A percentile compares a stretch with the other conserved stretches of the same genome.
phyloP scores from a whole-genome alignment of 1,140 invertebrate species.

The Trichonephila inaurata region DNA sequence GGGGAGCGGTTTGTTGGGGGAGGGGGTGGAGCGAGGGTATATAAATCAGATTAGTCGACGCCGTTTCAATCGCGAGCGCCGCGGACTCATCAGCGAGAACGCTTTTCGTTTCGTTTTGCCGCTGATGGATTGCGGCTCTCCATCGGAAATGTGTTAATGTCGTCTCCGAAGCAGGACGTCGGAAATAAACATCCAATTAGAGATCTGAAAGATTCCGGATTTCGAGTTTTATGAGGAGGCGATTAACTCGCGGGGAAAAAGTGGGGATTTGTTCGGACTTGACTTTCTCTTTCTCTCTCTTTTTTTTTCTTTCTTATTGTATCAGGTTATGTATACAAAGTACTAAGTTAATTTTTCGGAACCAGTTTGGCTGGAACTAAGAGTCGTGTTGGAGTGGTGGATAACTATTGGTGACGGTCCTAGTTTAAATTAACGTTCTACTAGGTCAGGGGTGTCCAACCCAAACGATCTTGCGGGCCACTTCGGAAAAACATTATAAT shows the following conservation, averaged over 20 bases:
- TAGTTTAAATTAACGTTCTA: no score
- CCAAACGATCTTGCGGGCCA: no score
- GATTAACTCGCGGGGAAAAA: conserved; percentile 1
- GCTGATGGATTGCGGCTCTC: conserved; percentile 41
- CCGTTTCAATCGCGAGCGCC: background rate
- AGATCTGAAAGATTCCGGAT: background rate
- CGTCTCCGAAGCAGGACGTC: background rate
- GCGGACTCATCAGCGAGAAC: background rate
- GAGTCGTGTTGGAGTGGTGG: no score
- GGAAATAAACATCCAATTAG: conserved; percentile 41
- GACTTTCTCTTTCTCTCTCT: background rate
- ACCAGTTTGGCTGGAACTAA: no score
- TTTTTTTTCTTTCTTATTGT: no score
- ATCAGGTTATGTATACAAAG: no score
- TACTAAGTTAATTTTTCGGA: no score
- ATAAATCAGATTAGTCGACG: conserved; percentile 67
- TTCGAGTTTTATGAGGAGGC: background rate
- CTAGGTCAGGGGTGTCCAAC: no score
- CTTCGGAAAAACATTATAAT: no score
- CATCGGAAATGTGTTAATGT: conserved; percentile 41
- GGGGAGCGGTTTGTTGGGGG: background rate
- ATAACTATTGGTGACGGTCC: no score
- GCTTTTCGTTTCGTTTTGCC: background rate
- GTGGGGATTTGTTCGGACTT: background rate
- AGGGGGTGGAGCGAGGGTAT: background rate